Percentiles rank a stretch among this genome's conserved stretches.
Conservation (phyloP, 2,888 invertebrate genomes). For the Pseudoips prasinana region DNA sequence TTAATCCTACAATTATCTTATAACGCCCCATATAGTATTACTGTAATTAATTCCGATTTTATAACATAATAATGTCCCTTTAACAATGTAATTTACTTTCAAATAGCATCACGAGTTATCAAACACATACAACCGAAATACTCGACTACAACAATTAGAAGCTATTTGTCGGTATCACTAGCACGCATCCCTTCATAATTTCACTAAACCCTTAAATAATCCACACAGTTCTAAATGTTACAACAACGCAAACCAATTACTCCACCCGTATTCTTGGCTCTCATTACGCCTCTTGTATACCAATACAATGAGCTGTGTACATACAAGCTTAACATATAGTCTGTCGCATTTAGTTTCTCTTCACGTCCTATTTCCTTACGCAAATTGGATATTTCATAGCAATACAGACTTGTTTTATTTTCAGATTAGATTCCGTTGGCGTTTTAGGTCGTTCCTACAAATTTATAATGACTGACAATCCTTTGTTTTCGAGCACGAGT, state of each 20-base stretch:
- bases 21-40: too few species aligned
- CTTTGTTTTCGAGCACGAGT: too few species aligned
- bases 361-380: conserved; percentile 19
- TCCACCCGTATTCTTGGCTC: conserved; percentile 9
- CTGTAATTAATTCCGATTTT: too few species aligned
- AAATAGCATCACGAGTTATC: too few species aligned
- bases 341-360: conserved; percentile 9
- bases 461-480: too few species aligned
- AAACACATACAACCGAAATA: too few species aligned
- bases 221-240: conserved; percentile 14
- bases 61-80: too few species aligned
- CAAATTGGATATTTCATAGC: conserved; percentile 23
- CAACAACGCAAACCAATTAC: conserved; percentile 25
- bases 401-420: conserved; percentile 13
- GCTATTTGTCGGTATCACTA: too few species aligned
- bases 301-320: conserved; percentile 16
- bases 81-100: too few species aligned
- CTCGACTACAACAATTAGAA: too few species aligned
- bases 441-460: too few species aligned
- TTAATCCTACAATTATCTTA: too few species aligned
- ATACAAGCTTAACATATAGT: conserved; percentile 9
- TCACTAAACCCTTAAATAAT: conserved; percentile 11
- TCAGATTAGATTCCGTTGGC: conserved; percentile 2
- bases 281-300: conserved; percentile 26
- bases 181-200: conserved; percentile 8